Percentiles rank a stretch among this genome's conserved stretches.
phyloP scores from a whole-genome alignment of 2,113 vertebrate genomes.

The Pica pica region DNA sequence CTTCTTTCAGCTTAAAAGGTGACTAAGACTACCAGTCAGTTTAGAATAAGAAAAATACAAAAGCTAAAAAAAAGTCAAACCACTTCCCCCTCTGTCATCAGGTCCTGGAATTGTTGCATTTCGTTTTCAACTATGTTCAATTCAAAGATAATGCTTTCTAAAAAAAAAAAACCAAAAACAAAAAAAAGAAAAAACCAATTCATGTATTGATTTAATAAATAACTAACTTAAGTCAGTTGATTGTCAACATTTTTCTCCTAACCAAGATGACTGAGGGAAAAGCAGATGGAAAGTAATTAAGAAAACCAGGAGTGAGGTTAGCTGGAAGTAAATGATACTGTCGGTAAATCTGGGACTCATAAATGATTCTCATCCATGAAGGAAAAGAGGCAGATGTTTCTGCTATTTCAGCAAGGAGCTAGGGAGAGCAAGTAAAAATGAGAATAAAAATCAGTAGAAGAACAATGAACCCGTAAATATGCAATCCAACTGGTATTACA shows the following conservation, averaged over 20 bases:
- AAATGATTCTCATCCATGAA: slow-evolving; percentile 48
- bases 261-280: slow-evolving; percentile 54
- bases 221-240: slow-evolving; percentile 52
- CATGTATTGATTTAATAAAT: slow-evolving; percentile 47
- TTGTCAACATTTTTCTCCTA: slow-evolving; percentile 55
- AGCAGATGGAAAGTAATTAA: slow-evolving; percentile 74
- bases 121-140: neutral
- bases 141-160: neutral
- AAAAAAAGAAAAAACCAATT: too few species aligned
- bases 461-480: neutral
- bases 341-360: slow-evolving; percentile 70
- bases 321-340: slow-evolving; percentile 66
- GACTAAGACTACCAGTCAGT: neutral
- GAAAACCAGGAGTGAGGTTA: slow-evolving; percentile 63
- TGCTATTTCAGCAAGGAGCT: slow-evolving; percentile 53
- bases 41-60: neutral
- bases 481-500: neutral
- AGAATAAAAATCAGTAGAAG: neutral
- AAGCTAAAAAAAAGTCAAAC: neutral
- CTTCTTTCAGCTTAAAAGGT: neutral
- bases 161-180: neutral
- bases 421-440: slow-evolving; percentile 14
- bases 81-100: neutral
- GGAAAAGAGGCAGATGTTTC: slow-evolving; percentile 60
- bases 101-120: neutral